These are phyloP conservation scores for Morus bassanus DNA, from an alignment of 2,797 vertebrate genomes.

Conservation along the genomic window DNA sequence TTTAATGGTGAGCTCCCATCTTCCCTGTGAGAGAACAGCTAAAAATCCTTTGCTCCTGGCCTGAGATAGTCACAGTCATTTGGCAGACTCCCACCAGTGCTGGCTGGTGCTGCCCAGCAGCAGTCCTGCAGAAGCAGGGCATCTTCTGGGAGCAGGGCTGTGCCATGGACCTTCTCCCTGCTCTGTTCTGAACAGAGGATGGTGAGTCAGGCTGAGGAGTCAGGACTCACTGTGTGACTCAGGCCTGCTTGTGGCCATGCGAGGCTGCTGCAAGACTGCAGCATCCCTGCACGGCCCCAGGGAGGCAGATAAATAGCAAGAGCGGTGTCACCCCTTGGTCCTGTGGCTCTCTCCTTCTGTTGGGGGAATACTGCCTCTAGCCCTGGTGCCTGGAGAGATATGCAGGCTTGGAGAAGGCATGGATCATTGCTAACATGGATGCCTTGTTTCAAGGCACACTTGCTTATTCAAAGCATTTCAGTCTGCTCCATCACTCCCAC, in stretches of 20 bases:
- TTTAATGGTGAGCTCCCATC: background rate
- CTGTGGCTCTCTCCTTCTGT: background rate
- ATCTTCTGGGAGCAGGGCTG: background rate
- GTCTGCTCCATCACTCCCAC: background rate
- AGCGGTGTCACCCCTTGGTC: background rate
- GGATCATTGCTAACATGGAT: rapidly evolving
- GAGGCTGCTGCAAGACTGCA: background rate
- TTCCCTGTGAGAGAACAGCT: background rate
- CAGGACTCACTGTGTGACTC: background rate
- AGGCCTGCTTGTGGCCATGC: background rate
- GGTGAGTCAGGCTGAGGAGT: background rate
- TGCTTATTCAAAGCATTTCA: background rate
- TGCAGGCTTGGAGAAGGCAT: background rate
- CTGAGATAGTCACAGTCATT: background rate
- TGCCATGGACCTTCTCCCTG: background rate
- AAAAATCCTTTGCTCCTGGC: background rate
- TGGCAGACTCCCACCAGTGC: background rate
- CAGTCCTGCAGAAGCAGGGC: background rate
- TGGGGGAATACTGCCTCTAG: background rate
- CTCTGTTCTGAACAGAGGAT: rapidly evolving
- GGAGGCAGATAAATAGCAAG: no score
- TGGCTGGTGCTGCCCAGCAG: background rate
- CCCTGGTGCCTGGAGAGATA: background rate
- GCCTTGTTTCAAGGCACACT: background rate
- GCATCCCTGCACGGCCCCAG: background rate